Percentiles rank a stretch among this genome's conserved stretches.
Conservation (phyloP, 2,113 vertebrate species). For the Sterrhoptilus dennistouni region DNA sequence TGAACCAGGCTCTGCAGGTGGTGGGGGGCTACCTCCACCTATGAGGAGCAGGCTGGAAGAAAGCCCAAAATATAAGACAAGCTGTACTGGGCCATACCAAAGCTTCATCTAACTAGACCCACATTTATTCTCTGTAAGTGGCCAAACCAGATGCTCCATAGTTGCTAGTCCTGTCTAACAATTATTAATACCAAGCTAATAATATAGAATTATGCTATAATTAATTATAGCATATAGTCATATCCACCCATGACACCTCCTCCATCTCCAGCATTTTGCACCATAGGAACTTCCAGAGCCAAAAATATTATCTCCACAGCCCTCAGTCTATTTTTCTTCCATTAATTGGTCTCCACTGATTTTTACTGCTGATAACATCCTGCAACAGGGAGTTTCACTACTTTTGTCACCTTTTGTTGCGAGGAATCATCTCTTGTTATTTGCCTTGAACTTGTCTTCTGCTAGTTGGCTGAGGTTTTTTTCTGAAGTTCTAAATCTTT, state of each 20-base stretch:
- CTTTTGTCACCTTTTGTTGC: neutral
- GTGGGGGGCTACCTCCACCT: neutral
- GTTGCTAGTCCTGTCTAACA: neutral
- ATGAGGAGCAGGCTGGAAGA: neutral
- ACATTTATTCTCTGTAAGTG: neutral
- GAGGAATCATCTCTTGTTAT: neutral
- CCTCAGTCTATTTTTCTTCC: neutral
- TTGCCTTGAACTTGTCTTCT: neutral
- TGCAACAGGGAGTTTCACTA: neutral
- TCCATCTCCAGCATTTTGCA: neutral
- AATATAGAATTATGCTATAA: neutral
- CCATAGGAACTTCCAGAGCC: neutral
- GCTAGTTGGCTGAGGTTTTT: neutral
- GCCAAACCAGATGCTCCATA: neutral
- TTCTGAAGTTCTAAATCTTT: neutral
- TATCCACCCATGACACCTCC: neutral
- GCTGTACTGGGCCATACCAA: neutral
- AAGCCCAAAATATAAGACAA: neutral
- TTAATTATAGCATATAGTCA: neutral
- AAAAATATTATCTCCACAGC: neutral
- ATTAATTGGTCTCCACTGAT: neutral
- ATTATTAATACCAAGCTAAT: neutral
- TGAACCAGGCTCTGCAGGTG: neutral
- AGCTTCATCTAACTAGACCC: neutral
- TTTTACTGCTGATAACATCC: neutral